Evolutionary conservation across 2,113 vertebrate species (phyloP), one percentile per base, ranked within the genome.

Genomic region (Ceuthmochares aereus): DNA sequence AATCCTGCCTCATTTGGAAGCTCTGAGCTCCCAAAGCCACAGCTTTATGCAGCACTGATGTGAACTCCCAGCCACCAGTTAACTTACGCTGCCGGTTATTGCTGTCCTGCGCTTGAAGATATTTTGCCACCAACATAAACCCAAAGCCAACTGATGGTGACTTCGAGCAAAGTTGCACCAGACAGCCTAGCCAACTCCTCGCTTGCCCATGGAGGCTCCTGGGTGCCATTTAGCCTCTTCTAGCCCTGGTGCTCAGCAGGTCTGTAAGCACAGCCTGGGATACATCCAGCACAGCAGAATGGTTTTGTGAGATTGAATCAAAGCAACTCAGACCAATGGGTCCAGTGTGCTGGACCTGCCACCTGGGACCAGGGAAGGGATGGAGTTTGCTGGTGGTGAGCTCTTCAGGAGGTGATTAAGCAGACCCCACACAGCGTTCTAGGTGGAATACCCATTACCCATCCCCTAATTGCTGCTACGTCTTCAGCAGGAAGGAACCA

Each of bases 301-400:
- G 0, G 4, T 51, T 63, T 63, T 36, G 49, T 7, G 18, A 0
- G 0, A 37, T 8, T 4, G 4, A 54, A 63, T n/a, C 34, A 55
- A 64, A 88, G 40, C 14, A 69, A 52, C 45, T 68, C 27, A 18
- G 47, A 66, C 6, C 6, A 59, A 49, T 0, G 0, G 22, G 26
- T 70, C 21, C 12, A 19, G 15, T 9, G 20, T 2, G 2, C 18
- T 14, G 11, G 52, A 51, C 2, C 7, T 13, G 7, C 26, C 74
- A 49, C 1, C 13, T 11, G 13, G 37, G 25, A 51, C 32, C 34
- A 37, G 19, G 32, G 43, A 4, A 85, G 34, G 70, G 52, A 54
- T 21, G 34, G 58, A 36, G 4, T 5, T 20, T 12, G 42, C 23
- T n/a, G 18, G 27, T 10, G 29, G 10, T 0, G 0, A 83, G 30